Evolutionary conservation across 2,888 invertebrate genomes (phyloP), one percentile per base, ranked within the genome.

Genomic region (Pyralis farinalis): DNA sequence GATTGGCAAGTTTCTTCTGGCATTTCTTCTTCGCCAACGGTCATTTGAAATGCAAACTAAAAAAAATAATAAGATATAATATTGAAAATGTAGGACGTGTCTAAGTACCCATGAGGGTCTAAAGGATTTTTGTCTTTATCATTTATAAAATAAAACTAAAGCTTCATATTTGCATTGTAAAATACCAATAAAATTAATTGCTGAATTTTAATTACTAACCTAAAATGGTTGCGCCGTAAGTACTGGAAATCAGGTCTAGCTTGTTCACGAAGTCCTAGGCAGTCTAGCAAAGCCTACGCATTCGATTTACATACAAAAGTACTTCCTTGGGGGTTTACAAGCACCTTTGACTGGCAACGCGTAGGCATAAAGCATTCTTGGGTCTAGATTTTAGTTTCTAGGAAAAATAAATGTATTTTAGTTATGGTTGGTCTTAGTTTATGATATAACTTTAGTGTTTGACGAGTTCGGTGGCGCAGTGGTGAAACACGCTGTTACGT

Each of bases 221-320:
- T 51, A 37, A 37, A 30, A 52, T 62, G 43, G 12, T 30, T 38
- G 42, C 45, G 46, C 45, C 37, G 47, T 50, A 52, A 51, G 51
- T 55, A 58, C 56, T 58, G 44, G 52, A 57, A 66, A 75, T 71
- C 70, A 72, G 74, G 69, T 67, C 68, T 63, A 56, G 52, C 58
- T 34, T 46, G 39, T 32, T 58, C 62, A 69, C 71, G 69, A 67
- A 71, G 66, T 59, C 59, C 59, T 63, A 66, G 58, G 54, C 56
- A 53, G 59, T 52, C 55, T 51, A 55, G 61, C 51, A 47, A 67
- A 64, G 66, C 86, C 87, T 83, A 86, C 86, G 86, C 86, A 70
- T 67, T 70, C 51, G 69, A 85, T 87, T 86, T 84, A 82, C 86
- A 87, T 86, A 87, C 87, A 86, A 86, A 86, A 85, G 85, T 86